Evolutionary conservation across 2,888 invertebrate genomes (phyloP), one percentile per base, ranked within the genome.

Genomic region (Lithophane socia): DNA sequence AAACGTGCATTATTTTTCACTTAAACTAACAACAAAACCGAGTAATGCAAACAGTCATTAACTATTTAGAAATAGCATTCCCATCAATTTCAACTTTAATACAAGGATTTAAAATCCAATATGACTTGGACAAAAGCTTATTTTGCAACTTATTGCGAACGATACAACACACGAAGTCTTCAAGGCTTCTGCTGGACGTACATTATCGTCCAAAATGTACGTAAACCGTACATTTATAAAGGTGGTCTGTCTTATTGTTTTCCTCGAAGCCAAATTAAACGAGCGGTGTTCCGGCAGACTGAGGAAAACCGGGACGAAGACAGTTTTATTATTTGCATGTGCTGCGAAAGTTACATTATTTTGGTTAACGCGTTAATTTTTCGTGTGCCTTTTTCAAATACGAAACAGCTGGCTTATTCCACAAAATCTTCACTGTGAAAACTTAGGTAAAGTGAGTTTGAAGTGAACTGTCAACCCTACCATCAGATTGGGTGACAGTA

Each of bases 141-240:
- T 68, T 82, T 76, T 66, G 73, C 52, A 73, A 76, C 58, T 65
- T 77, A 74, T 67, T 56, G 72, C 69, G 42, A 63, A 63, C 49
- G 70, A 71, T 72, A 85, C 63, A 60, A 71, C 75, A 73, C 70
- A 82, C 73, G 75, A 71, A 75, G 66, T 37, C 16, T 67, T 82
- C 85, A 83, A 85, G 83, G 87, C 78, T 83, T 58, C 69, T 49
- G 69, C 42, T 64, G 73, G 13, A 77, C 75, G 83, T 69, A 84
- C 67, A 64, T 84, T 75, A 75, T 77, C 69, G 68, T 77, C 49
- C 56, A 69, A 92, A 92, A 92, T 91, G 89, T 90, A 92, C 91
- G 90, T 90, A 91, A 91, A 87, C 82, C 78, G 73, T 61, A 60
- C 82, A 87, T 87, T 87, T 84, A 86, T 88, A 88, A 73, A 86